A percentile compares a stretch with the other conserved stretches of the same genome.
Evolutionary conservation across 2,113 vertebrate genomes (phyloP).

Genomic region (Gymnogyps californianus): DNA sequence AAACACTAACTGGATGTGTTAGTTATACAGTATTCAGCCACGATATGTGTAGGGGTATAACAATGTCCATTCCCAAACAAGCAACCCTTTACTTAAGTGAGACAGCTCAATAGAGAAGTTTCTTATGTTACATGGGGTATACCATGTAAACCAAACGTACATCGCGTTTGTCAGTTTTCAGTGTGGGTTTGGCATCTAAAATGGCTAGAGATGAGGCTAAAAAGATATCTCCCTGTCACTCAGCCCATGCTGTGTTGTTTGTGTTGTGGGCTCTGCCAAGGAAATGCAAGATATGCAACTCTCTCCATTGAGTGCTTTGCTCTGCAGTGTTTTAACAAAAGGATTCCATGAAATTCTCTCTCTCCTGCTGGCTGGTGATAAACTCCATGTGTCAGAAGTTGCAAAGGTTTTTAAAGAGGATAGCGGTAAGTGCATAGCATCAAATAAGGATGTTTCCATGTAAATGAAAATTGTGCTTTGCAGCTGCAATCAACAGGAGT

Average conservation of each 20-base stretch:
- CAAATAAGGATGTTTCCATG: background rate
- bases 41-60: accelerated
- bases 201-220: background rate
- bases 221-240: background rate
- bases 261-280: background rate
- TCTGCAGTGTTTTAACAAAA: background rate
- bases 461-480: background rate
- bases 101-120: background rate
- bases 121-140: background rate
- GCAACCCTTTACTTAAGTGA: background rate
- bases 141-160: background rate
- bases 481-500: background rate
- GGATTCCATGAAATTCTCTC: background rate
- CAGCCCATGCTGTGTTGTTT: background rate
- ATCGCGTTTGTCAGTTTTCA: background rate
- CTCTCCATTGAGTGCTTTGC: background rate
- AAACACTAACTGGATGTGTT: background rate
- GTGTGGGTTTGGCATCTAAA: background rate
- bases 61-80: background rate
- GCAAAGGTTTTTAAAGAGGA: background rate
- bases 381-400: background rate
- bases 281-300: background rate
- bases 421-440: background rate
- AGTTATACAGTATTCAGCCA: background rate
- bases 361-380: background rate